A percentile compares a stretch with the other conserved stretches of the same genome.
Conservation (phyloP, 2,888 invertebrate genomes). For the Campopleginae sp. region DNA sequence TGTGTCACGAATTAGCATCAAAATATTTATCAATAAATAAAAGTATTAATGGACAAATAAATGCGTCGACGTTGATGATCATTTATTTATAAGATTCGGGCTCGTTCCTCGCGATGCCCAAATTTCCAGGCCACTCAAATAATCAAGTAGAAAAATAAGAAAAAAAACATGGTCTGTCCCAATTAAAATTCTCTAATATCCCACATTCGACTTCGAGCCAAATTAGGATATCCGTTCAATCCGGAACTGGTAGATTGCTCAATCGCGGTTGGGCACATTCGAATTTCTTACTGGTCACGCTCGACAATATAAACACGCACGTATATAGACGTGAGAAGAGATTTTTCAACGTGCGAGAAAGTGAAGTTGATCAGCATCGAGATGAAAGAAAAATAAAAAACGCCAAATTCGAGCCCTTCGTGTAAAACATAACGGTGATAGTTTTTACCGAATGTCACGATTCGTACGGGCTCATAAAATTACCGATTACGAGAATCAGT, state of each 20-base stretch:
- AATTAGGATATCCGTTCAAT: conserved; percentile 73
- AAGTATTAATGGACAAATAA: not conserved
- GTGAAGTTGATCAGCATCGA: conserved; percentile 29
- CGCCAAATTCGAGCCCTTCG: not conserved
- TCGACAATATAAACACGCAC: conserved; percentile 15
- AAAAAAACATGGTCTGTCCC: conserved; percentile 10
- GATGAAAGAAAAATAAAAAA: conserved; percentile 65
- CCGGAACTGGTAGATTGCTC: conserved; percentile 65
- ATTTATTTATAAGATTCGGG: not conserved
- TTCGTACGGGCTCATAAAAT: conserved; percentile 63
- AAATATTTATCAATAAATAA: not conserved
- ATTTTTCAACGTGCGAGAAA: not conserved
- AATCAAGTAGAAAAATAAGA: not conserved
- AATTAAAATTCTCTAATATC: conserved; percentile 71
- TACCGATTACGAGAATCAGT: conserved; percentile 65
- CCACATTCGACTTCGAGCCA: conserved; percentile 65
- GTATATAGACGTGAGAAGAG: not conserved
- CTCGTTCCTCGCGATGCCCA: not conserved
- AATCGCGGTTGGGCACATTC: conserved; percentile 35
- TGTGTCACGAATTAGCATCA: not conserved
- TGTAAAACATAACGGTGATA: conserved; percentile 28
- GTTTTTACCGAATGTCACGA: conserved; percentile 62
- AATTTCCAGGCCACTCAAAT: not conserved
- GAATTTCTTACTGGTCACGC: not conserved
- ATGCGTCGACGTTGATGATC: not conserved